Conservation (phyloP, 2,888 invertebrate species). For the Synanthedon myopaeformis region DNA sequence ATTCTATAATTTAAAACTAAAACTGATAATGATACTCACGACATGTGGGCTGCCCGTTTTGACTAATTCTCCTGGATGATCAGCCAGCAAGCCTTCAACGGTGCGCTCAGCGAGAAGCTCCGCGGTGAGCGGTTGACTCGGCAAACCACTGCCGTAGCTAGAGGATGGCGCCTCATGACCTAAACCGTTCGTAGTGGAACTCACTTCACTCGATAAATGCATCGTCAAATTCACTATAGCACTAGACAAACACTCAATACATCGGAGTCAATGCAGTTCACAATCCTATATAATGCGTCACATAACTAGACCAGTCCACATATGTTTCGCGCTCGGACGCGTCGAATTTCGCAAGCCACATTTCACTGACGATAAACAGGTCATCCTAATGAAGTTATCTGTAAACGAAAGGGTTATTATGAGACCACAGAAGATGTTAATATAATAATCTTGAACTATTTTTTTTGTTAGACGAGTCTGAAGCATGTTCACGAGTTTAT, state of each 20-base stretch:
- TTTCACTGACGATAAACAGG: neutral
- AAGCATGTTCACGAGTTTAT: no score
- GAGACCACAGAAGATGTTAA: no score
- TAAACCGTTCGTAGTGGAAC: slow-evolving; percentile 74
- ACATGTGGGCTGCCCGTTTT: slow-evolving; percentile 96
- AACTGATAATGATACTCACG: slow-evolving; percentile 55
- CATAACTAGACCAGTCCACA: slow-evolving; percentile 29
- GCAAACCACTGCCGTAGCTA: slow-evolving; percentile 46
- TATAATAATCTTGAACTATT: no score
- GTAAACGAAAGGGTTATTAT: neutral
- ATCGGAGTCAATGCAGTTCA: slow-evolving; percentile 15
- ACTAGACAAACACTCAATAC: slow-evolving; percentile 5
- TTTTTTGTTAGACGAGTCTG: no score
- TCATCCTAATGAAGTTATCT: slow-evolving; percentile 6
- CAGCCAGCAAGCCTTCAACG: slow-evolving; percentile 84
- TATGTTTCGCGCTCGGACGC: slow-evolving; percentile 1
- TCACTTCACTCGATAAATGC: slow-evolving; percentile 85
- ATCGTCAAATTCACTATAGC: slow-evolving; percentile 51
- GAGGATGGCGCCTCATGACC: slow-evolving; percentile 64
- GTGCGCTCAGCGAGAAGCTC: slow-evolving; percentile 87
- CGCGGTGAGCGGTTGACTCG: slow-evolving; percentile 78
- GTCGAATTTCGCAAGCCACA: neutral
- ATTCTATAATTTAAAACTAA: no score
- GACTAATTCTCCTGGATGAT: slow-evolving; percentile 92
- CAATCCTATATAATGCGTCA: slow-evolving; percentile 33